A percentile compares a stretch with the other conserved stretches of the same genome.
These are phyloP conservation scores for Parthenolecanium corni DNA, from an alignment of 2,888 invertebrate genomes.

Conservation along the genomic window DNA sequence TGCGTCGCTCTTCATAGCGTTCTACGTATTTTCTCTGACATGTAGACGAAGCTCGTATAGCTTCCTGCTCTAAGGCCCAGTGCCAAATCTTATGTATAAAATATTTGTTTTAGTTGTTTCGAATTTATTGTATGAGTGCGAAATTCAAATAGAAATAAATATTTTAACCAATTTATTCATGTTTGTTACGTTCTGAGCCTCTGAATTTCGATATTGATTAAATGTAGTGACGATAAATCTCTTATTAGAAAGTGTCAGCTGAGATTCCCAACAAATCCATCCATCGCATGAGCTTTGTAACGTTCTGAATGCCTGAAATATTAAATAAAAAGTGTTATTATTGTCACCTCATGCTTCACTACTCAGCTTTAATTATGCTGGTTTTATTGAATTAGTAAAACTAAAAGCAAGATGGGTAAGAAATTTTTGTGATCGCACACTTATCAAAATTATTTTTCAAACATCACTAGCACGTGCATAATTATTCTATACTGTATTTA, in stretches of 20 bases:
- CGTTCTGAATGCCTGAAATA: neutral
- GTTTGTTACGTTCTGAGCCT: neutral
- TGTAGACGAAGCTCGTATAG: slow-evolving; percentile 1
- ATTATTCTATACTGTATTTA: too few relatives aligned
- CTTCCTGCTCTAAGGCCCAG: slow-evolving; percentile 10
- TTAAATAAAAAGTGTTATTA: too few relatives aligned
- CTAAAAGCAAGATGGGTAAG: too few relatives aligned
- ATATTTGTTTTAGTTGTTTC: neutral
- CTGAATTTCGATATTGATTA: neutral
- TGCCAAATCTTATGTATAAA: neutral
- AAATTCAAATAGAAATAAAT: too few relatives aligned
- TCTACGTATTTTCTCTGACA: neutral
- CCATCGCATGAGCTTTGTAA: neutral
- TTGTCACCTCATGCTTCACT: too few relatives aligned
- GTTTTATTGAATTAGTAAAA: too few relatives aligned
- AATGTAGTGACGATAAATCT: neutral
- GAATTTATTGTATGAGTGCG: neutral
- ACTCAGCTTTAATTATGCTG: too few relatives aligned
- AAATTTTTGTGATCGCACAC: too few relatives aligned
- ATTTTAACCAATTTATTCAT: neutral
- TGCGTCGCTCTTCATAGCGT: neutral
- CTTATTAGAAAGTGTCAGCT: neutral
- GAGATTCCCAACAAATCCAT: slow-evolving; percentile 15
- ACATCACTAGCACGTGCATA: too few relatives aligned
- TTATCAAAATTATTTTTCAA: too few relatives aligned